Conservation (phyloP, 2,888 invertebrate species). For the Luffia ferchaultella region DNA sequence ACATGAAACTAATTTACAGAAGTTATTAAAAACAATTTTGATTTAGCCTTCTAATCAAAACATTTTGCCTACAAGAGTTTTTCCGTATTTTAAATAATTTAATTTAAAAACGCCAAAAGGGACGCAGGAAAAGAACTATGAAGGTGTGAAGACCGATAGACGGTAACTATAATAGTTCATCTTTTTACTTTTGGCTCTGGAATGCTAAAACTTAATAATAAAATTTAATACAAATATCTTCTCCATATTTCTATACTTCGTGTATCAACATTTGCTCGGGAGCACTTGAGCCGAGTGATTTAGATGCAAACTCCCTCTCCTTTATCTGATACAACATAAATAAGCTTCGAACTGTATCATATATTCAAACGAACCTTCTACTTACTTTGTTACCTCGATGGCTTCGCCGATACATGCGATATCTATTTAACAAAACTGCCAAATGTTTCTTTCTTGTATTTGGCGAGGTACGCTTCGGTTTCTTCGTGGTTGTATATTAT, state of each 20-base stretch:
- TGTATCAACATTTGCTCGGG: not conserved
- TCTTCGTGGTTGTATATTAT: no score
- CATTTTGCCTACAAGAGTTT: no score
- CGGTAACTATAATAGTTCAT: no score
- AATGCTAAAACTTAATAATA: not conserved
- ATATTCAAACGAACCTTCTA: not conserved
- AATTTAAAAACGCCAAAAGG: no score
- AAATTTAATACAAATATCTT: not conserved
- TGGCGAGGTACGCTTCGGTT: no score
- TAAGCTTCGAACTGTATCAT: constrained; percentile 4
- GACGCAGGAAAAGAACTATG: no score
- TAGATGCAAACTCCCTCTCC: constrained; percentile 7
- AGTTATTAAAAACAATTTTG: no score
- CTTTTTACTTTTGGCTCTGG: not conserved
- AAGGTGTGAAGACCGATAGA: no score
- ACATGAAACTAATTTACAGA: no score
- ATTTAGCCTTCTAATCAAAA: no score
- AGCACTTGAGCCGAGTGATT: constrained; percentile 1
- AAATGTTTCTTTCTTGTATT: no score
- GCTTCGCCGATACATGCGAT: not conserved
- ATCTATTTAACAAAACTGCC: not conserved
- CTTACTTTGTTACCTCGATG: not conserved
- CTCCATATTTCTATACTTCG: not conserved
- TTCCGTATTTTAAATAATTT: no score
- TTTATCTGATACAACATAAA: constrained; percentile 7